Evolutionary conservation across 1,140 invertebrate genomes (phyloP).

Genomic region (Dendrolimus punctatus): DNA sequence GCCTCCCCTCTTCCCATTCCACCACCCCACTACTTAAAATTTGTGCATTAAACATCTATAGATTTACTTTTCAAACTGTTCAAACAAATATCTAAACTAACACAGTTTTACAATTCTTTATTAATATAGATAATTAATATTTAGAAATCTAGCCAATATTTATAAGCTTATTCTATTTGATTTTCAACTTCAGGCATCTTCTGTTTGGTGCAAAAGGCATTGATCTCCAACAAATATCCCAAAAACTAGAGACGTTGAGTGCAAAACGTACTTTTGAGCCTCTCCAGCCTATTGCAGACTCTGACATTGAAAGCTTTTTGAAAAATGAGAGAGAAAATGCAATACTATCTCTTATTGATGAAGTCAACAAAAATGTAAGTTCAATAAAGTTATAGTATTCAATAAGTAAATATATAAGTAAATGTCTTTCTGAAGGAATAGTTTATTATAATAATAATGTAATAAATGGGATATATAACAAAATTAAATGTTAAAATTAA

Average conservation of each 20-base stretch:
- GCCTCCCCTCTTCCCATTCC: too few species aligned
- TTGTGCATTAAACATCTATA: too few species aligned
- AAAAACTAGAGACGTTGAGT: conserved; percentile 91
- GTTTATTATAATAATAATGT: too few species aligned
- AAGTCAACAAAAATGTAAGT: conserved; percentile 71
- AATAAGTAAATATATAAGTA: too few species aligned
- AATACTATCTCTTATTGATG: conserved; percentile 91
- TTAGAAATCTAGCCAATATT: neutral
- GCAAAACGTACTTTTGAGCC: conserved; percentile 90
- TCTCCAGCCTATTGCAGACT: conserved; percentile 89
- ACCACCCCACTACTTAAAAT: too few species aligned
- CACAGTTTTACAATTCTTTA: too few species aligned
- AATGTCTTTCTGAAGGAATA: too few species aligned
- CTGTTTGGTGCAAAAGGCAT: conserved; percentile 93
- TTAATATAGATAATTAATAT: too few species aligned
- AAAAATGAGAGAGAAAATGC: conserved; percentile 96
- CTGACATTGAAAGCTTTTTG: conserved; percentile 90
- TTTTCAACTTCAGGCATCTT: conserved; percentile 81
- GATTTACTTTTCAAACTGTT: too few species aligned
- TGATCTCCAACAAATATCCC: conserved; percentile 92
- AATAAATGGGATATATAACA: too few species aligned
- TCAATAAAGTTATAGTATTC: neutral
- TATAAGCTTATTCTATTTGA: neutral
- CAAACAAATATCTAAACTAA: too few species aligned
- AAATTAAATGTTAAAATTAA: too few species aligned